These are phyloP conservation scores for Bubo blakistoni DNA, from an alignment of 2,113 vertebrate species.

Conservation along the genomic window DNA sequence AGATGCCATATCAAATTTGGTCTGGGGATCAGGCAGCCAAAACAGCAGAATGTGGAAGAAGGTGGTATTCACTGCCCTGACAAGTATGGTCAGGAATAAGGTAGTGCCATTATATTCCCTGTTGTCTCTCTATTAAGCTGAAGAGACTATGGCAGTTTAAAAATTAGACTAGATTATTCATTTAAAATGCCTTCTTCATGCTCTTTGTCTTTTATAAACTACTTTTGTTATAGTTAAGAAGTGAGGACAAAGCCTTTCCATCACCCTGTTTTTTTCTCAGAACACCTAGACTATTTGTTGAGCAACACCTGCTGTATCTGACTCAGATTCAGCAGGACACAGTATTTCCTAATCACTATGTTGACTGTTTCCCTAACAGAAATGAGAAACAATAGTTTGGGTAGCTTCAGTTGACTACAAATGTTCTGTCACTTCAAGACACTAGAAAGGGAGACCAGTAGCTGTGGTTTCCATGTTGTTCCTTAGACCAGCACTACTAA, in stretches of 20 bases:
- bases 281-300: not conserved
- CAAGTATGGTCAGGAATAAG: not conserved
- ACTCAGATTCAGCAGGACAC: not conserved
- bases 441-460: not conserved
- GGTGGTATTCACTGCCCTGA: not conserved
- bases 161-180: not conserved
- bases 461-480: not conserved
- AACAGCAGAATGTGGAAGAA: not conserved
- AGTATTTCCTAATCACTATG: not conserved
- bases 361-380: not conserved
- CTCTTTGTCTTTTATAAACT: not conserved
- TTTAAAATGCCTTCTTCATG: not conserved
- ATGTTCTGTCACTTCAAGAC: not conserved
- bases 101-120: not conserved
- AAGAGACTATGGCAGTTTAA: not conserved
- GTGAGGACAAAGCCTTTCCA: not conserved
- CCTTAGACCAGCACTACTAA: not conserved
- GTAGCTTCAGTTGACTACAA: not conserved
- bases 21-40: not conserved
- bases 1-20: not conserved
- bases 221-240: not conserved
- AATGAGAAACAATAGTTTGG: not conserved
- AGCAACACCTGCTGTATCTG: rapidly evolving
- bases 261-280: not conserved
- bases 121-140: not conserved